phyloP scores from a whole-genome alignment of 2,113 vertebrate species.

The Cervus canadensis region DNA sequence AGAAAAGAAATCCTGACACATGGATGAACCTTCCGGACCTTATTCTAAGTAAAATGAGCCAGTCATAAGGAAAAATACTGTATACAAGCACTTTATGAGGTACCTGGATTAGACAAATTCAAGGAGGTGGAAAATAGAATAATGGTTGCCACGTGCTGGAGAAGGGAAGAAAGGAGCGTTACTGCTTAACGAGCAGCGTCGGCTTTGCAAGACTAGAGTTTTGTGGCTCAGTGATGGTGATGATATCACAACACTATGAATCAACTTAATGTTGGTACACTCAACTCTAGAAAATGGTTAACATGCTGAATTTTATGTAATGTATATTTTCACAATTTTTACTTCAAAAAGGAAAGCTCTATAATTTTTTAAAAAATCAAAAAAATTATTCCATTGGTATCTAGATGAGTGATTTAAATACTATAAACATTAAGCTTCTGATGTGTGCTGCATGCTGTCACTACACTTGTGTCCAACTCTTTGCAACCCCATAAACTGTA shows the following conservation, averaged over 20 bases:
- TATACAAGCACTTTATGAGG: neutral
- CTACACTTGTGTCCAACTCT: neutral
- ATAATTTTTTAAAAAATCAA: neutral
- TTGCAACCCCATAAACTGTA: neutral
- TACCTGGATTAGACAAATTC: neutral
- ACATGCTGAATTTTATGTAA: neutral
- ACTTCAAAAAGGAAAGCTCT: neutral
- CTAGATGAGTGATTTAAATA: neutral
- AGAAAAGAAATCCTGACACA: neutral
- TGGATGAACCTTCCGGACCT: too few species aligned
- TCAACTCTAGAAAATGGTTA: neutral
- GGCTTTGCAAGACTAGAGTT: neutral
- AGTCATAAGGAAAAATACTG: neutral
- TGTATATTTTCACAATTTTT: neutral
- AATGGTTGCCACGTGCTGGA: neutral
- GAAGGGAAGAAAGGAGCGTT: neutral
- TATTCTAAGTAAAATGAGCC: neutral
- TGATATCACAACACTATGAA: neutral
- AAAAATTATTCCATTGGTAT: neutral
- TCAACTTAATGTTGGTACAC: neutral
- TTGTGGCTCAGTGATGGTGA: too few species aligned
- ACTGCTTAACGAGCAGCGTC: neutral
- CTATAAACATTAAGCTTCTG: neutral
- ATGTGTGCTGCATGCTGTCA: neutral
- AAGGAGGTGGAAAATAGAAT: neutral